Conservation (phyloP, 2,797 vertebrate species). For the Myotis myotis region DNA sequence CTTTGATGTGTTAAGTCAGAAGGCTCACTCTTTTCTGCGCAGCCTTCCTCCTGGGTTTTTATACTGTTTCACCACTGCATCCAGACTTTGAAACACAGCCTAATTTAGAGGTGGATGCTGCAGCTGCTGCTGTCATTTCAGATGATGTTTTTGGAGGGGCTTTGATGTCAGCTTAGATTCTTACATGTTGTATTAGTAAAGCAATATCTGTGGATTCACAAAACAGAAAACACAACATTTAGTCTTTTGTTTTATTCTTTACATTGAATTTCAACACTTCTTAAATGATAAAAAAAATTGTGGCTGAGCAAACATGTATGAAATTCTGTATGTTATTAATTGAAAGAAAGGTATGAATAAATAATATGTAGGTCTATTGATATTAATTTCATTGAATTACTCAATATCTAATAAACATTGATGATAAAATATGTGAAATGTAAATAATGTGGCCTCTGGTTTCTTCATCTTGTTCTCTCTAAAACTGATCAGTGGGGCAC, state of each 20-base stretch:
- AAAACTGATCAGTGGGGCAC: neutral
- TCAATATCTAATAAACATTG: constrained; percentile 67
- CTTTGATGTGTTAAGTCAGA: constrained; percentile 91
- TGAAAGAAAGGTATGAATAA: constrained; percentile 34
- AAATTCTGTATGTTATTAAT: constrained; percentile 62
- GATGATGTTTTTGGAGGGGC: constrained; percentile 83
- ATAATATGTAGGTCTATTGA: neutral
- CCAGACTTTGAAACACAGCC: constrained; percentile 94
- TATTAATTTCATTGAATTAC: constrained; percentile 48
- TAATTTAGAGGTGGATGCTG: constrained; percentile 94
- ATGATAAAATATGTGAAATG: constrained; percentile 49
- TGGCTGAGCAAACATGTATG: constrained; percentile 59
- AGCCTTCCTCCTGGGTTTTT: constrained; percentile 91
- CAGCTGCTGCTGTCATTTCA: constrained; percentile 97
- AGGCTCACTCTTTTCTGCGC: constrained; percentile 88
- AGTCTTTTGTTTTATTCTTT: constrained; percentile 74
- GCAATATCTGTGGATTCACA: constrained; percentile 81
- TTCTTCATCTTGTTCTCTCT: neutral
- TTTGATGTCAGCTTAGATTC: constrained; percentile 94
- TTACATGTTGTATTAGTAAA: constrained; percentile 86
- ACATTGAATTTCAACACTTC: constrained; percentile 74
- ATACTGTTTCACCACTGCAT: constrained; percentile 89
- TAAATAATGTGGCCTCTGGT: constrained; percentile 37
- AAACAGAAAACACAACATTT: constrained; percentile 75
- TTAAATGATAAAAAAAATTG: constrained; percentile 57